Evolutionary conservation across 37 sponge, comb jelly and placozoan species (phyloP).

Genomic region (Agelas oroides): DNA sequence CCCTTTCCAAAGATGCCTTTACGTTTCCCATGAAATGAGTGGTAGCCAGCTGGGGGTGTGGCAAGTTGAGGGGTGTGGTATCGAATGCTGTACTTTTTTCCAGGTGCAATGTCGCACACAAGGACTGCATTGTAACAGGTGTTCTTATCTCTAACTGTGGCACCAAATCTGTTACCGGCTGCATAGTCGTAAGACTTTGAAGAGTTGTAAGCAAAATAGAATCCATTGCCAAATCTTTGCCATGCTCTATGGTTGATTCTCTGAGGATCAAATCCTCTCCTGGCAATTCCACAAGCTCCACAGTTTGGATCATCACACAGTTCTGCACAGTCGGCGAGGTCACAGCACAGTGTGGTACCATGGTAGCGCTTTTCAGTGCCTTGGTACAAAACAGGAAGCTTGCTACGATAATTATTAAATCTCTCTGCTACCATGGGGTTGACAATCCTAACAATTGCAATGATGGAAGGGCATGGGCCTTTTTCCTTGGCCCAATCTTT

Average conservation of each 20-base stretch:
- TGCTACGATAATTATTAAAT: background rate
- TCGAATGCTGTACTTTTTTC: slow-evolving; percentile 35
- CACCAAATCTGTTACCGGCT: slow-evolving; percentile 4
- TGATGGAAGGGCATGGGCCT: background rate
- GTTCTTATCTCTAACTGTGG: too few species aligned
- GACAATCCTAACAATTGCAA: background rate
- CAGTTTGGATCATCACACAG: slow-evolving; percentile 46
- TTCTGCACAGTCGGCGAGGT: slow-evolving; percentile 20
- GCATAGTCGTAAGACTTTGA: slow-evolving; percentile 74
- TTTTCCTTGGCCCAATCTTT: background rate
- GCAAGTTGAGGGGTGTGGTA: slow-evolving; percentile 21
- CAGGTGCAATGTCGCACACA: slow-evolving; percentile 60
- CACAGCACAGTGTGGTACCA: slow-evolving; percentile 70
- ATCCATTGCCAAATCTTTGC: slow-evolving; percentile 60
- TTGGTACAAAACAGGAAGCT: background rate
- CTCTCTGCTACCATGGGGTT: background rate
- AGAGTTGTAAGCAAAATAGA: slow-evolving; percentile 78
- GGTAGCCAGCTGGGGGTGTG: slow-evolving; percentile 50
- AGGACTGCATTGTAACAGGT: slow-evolving; percentile 51
- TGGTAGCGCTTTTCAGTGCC: slow-evolving; percentile 51
- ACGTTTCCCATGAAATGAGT: slow-evolving; percentile 55
- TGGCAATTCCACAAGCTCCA: slow-evolving; percentile 62
- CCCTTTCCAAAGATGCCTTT: slow-evolving; percentile 12
- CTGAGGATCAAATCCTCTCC: slow-evolving; percentile 43
- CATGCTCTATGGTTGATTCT: slow-evolving; percentile 27